Base-by-base conservation (phyloP, 2,113 vertebrate genomes). In the Microcebus jonahi region DNA sequence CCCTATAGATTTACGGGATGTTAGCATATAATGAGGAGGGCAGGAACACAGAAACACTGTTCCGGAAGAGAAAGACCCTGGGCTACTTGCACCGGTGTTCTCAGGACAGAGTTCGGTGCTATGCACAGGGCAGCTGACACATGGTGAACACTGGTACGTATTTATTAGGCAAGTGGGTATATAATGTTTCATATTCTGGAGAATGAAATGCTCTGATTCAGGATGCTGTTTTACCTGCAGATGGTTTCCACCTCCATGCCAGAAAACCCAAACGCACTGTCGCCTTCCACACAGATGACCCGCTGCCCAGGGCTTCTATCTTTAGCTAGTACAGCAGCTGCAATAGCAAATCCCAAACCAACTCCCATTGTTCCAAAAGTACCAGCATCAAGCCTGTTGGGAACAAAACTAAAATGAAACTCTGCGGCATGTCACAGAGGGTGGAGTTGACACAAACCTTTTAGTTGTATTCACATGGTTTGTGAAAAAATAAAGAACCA, bases 281-380 rank as follows among this genome's bases (percentile, higher is more conserved):
- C 99, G 87, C 99, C 99, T 90, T 99, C 99, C 95, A 99, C 98
- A 86, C 99, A 99, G 97, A 99, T 76, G 3, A 99, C 98, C 85
- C 98, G 98, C 42, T 98, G 98, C 21, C 98, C 96, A 1, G 98
- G 98, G 15, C 89, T 97, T 95, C 29, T 96, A 59, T 98, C 98
- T 97, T 97, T 99, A 97, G 99, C 98, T 45, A 99, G 95, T 70
- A 99, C 2, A 11, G 99, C 99, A 94, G 99, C 99, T 68, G 99
- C 99, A 85, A 99, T 98, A 61, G 99, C 99, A 98, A 99, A 99
- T 67, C 99, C 99, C 55, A 99, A 98, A 2, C 99, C 99, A 0
- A 99, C 99, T 93, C 99, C 99, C 99, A 99, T 99, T 0, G 99
- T 99, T 90, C 99, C 99, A 93, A 99, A 99, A 8, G 99, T 99